phyloP scores from a whole-genome alignment of 2,113 vertebrate species.

The Gorilla gorilla region DNA sequence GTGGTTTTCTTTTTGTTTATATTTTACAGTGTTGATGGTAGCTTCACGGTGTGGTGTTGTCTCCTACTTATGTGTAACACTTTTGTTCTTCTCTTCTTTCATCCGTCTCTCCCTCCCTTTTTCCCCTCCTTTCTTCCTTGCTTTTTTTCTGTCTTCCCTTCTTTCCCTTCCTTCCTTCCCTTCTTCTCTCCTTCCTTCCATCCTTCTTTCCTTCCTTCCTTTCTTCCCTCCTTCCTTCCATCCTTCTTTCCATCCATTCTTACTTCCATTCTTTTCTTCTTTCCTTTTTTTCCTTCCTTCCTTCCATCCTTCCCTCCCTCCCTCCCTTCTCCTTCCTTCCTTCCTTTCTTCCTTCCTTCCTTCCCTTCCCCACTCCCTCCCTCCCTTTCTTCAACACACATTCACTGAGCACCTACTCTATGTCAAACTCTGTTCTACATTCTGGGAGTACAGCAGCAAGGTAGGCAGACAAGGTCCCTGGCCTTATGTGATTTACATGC shows the following conservation, averaged over 20 bases:
- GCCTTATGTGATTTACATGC: neutral
- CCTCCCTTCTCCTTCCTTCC: no score
- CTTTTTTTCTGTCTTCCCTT: neutral
- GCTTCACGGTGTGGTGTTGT: neutral
- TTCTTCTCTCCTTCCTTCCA: neutral
- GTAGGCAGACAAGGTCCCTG: neutral
- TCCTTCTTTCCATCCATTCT: neutral
- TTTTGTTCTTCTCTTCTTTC: no score
- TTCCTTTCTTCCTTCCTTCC: no score
- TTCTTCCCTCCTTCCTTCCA: fast-evolving
- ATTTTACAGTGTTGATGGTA: neutral
- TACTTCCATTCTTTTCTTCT: neutral
- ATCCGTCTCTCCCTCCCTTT: neutral
- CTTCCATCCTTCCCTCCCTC: no score
- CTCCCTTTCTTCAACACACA: neutral
- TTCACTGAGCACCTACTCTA: neutral
- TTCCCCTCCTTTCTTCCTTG: neutral
- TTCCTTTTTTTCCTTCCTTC: no score
- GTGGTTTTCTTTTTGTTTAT: neutral
- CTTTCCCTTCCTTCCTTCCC: neutral
- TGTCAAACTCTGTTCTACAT: neutral
- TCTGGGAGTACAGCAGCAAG: neutral
- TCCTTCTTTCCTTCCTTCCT: neutral
- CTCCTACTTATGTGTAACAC: neutral
- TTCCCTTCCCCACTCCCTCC: fast-evolving